These are phyloP conservation scores for Drosophila paramelanica DNA, from an alignment of 2,888 invertebrate genomes.

Conservation along the genomic window DNA sequence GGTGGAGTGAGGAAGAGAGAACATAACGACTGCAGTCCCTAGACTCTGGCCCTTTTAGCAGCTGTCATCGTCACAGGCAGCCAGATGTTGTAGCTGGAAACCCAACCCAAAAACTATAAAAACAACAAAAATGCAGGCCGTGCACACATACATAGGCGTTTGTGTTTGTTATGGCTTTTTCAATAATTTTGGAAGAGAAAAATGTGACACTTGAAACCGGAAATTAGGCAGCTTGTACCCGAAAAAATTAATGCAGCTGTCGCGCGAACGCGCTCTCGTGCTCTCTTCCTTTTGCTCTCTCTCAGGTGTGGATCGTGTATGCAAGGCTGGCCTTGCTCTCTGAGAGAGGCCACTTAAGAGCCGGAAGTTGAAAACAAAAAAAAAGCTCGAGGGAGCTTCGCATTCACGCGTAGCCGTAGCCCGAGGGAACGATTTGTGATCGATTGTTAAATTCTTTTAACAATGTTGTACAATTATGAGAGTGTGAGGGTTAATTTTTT, in stretches of 20 bases:
- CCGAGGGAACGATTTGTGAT: constrained; percentile 24
- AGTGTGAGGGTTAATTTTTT: neutral
- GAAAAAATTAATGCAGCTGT: constrained; percentile 61
- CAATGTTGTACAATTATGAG: constrained; percentile 19
- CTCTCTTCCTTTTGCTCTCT: constrained; percentile 37
- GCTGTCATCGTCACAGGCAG: constrained; percentile 56
- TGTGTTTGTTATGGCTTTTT: constrained; percentile 71
- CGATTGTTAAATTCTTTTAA: constrained; percentile 28
- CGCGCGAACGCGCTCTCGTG: constrained; percentile 31
- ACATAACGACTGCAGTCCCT: constrained; percentile 28
- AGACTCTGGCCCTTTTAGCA: constrained; percentile 59
- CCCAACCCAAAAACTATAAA: constrained; percentile 68
- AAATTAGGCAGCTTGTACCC: constrained; percentile 70
- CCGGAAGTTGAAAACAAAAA: constrained; percentile 25
- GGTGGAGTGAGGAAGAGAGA: constrained; percentile 1
- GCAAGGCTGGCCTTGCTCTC: constrained; percentile 10
- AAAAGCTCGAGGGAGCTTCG: constrained; percentile 26
- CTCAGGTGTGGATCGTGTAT: constrained; percentile 23
- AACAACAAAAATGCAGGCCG: constrained; percentile 48
- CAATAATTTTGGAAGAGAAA: constrained; percentile 58
- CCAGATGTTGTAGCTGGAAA: constrained; percentile 63
- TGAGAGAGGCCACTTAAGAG: constrained; percentile 18
- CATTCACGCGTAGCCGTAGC: neutral
- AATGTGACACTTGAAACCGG: constrained; percentile 76
- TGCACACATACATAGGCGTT: constrained; percentile 7